Evolutionary conservation across 2,113 vertebrate species (phyloP), one percentile per base, ranked within the genome.

Genomic region (Panthera leo): DNA sequence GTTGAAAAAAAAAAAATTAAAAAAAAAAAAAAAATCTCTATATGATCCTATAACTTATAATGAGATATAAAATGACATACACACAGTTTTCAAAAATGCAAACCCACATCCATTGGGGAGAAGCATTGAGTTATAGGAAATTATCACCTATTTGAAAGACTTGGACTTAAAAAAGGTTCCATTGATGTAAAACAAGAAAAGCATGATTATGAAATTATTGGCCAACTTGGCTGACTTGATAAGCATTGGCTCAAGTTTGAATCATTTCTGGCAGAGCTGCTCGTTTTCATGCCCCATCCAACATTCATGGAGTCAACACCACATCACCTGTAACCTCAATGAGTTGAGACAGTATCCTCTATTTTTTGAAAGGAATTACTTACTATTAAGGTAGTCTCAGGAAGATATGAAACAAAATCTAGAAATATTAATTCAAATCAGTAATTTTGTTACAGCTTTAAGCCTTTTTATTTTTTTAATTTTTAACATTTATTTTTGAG

Each of bases 21-120:
- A n/a, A n/a, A n/a, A n/a, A n/a, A n/a, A n/a, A n/a, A n/a, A 91
- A 80, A 88, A 76, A 76, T 89, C 13, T 94, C 65, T 91, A 92
- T 95, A 87, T 87, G 65, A 70, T 90, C 11, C 45, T 53, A 34
- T 82, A 87, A 58, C 76, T 90, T 75, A 89, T 95, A 95, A 84
- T 93, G 76, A 84, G 31, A 79, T 80, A 92, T n/a, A 90, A 94
- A 95, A 91, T 96, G 51, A 39, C 34, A 71, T 68, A 58, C 6
- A 58, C 8, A 31, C 19, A 95, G 31, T 67, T 84, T 97, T 85
- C n/a, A 65, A 31, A 88, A 82, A 91, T 65, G 42, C 31, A 65
- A 95, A 79, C 51, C 67, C 5, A 25, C 42, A 80, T 85, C 34
- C 48, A 67, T 91, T 55, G 25, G 73, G 70, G 31, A 29, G 91